Percentiles rank a stretch among this genome's conserved stretches.
These are phyloP conservation scores for Pteropus rufus DNA, from an alignment of 2,797 vertebrate genomes.

Conservation along the genomic window DNA sequence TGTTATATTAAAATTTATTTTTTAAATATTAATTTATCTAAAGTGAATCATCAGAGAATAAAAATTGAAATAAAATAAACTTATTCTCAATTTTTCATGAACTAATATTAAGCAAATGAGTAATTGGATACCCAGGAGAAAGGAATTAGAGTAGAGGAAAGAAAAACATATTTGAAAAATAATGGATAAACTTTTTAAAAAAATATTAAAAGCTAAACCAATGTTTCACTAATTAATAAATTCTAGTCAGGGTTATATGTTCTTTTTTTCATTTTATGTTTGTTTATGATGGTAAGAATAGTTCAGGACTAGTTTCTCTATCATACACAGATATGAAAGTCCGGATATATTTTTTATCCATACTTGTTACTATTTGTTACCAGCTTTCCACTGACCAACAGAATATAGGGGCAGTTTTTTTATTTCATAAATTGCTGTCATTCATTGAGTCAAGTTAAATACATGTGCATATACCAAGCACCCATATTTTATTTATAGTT, in stretches of 20 bases:
- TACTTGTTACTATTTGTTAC: background rate
- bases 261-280: background rate
- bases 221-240: background rate
- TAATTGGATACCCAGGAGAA: background rate
- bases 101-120: background rate
- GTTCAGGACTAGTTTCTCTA: background rate
- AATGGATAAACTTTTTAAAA: background rate
- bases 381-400: background rate
- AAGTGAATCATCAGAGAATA: background rate
- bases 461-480: background rate
- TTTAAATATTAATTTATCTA: background rate
- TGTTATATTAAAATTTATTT: background rate
- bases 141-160: background rate
- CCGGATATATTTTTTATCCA: background rate
- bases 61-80: background rate
- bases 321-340: background rate
- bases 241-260: background rate
- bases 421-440: background rate
- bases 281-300: background rate
- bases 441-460: background rate
- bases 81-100: background rate
- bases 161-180: background rate
- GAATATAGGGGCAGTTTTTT: background rate
- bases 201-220: background rate
- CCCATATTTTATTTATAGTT: background rate